phyloP scores from a whole-genome alignment of 2,888 invertebrate species.

The Stratiomys singularior region DNA sequence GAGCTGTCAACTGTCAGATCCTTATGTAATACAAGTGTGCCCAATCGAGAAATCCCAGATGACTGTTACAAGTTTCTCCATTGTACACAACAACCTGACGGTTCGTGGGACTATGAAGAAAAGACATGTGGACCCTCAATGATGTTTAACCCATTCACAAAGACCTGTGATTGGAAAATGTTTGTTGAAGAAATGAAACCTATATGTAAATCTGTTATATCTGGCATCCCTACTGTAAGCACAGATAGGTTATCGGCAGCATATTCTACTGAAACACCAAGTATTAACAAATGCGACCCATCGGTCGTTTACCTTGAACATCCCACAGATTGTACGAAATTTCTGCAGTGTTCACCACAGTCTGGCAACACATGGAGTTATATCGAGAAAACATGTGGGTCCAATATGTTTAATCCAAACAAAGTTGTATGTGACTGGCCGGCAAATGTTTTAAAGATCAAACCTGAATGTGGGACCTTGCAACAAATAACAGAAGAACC shows the following conservation, averaged over 20 bases:
- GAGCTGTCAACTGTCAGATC: constrained; percentile 56
- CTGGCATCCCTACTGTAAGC: constrained; percentile 17
- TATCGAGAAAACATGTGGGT: constrained; percentile 71
- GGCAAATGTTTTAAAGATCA: constrained; percentile 65
- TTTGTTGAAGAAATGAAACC: constrained; percentile 69
- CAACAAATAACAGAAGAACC: constrained; percentile 47
- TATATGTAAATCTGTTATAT: constrained; percentile 68
- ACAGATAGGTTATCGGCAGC: not conserved
- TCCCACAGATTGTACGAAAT: constrained; percentile 71
- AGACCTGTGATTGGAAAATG: constrained; percentile 72
- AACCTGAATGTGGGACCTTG: constrained; percentile 69
- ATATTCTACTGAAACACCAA: not conserved
- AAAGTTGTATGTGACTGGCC: constrained; percentile 72
- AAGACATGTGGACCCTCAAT: constrained; percentile 71
- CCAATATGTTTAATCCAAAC: constrained; percentile 71
- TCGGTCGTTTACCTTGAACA: constrained; percentile 68
- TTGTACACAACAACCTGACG: constrained; percentile 68
- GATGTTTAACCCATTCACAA: constrained; percentile 70
- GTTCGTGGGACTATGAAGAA: constrained; percentile 66
- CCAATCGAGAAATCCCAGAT: constrained; percentile 71
- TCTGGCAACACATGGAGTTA: constrained; percentile 58
- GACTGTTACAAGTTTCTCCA: constrained; percentile 79
- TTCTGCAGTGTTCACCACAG: constrained; percentile 71
- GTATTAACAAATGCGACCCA: constrained; percentile 61
- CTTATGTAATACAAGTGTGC: constrained; percentile 66